Base-by-base conservation (phyloP, 2,888 invertebrate genomes). In the Polymixis lichenea region DNA sequence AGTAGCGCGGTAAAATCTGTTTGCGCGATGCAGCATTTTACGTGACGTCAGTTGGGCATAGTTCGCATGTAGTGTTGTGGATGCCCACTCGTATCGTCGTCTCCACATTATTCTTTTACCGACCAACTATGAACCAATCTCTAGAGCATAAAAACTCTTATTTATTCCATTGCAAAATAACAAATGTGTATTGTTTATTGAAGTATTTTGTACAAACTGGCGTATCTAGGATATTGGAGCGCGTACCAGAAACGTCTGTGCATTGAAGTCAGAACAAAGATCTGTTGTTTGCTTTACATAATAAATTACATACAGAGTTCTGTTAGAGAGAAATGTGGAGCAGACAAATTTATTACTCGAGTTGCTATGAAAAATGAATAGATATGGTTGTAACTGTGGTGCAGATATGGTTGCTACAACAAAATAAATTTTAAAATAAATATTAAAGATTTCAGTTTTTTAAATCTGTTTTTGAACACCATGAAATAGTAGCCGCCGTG, bases 221-320 rank as follows among this genome's bases (percentile, higher is more conserved):
- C 64, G 65, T 77, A 61, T 82, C 69, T 82, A 73, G 82, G 68
- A 66, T 66, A 72, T 66, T 71, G 19, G 73, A 73, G 19, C 81
- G 22, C 38, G 78, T 11, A 69, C 82, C 43, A 81, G 82, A 82
- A 65, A 73, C 32, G 69, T 73, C 65, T 73, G n/a, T 8, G 19
- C 72, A 72, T 82, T 58, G 53, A 58, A 62, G 17, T 32, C 25
- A 56, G 78, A 56, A 75, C 77, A 67, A 77, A 55, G 66, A 62
- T 71, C 58, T 71, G 51, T 28, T 71, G 58, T 80, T 77, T 22
- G 2, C 15, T 55, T 60, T 71, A 71, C 55, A 60, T 64, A 67
- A 71, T 71, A 53, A 70, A 69, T 69, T 79, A 67, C 67, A 80
- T 15, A 53, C 46, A 46, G 25, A 58, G 78, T 51, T 78, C 56